phyloP scores from a whole-genome alignment of 1,140 invertebrate species.

The Ooceraea biroi region DNA sequence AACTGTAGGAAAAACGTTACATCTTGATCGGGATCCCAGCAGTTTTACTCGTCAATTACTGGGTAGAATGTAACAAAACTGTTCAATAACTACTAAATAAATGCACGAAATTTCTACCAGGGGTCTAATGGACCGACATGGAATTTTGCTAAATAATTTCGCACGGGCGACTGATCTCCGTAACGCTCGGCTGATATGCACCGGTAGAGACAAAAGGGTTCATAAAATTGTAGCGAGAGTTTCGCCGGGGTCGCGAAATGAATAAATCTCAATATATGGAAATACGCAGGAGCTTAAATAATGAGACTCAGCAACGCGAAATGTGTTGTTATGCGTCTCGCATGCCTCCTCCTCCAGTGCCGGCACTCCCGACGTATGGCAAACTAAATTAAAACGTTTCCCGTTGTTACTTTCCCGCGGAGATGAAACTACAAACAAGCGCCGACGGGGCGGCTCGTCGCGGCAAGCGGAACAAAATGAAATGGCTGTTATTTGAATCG shows the following conservation, averaged over 20 bases:
- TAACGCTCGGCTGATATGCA: too few species aligned
- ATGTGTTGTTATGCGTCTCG: neutral
- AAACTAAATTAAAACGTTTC: slow-evolving; percentile 60
- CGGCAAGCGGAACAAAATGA: slow-evolving; percentile 21
- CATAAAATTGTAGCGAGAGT: neutral
- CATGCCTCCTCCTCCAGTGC: neutral
- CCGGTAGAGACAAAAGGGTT: neutral
- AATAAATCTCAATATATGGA: slow-evolving; percentile 52
- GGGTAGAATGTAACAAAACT: too few species aligned
- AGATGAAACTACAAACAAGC: slow-evolving; percentile 55
- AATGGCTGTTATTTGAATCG: slow-evolving; percentile 40
- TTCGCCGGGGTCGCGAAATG: neutral
- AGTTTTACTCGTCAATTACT: too few species aligned
- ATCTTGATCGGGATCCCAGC: too few species aligned
- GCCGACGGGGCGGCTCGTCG: slow-evolving; percentile 1
- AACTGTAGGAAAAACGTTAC: too few species aligned
- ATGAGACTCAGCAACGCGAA: slow-evolving; percentile 38
- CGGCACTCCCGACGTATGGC: slow-evolving; percentile 1
- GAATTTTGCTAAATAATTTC: too few species aligned
- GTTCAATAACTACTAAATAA: too few species aligned
- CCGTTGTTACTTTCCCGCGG: slow-evolving; percentile 19
- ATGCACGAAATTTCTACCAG: too few species aligned
- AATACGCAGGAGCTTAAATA: slow-evolving; percentile 33
- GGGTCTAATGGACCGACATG: too few species aligned
- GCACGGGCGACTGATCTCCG: too few species aligned